Conservation (phyloP, 2,113 vertebrate species). For the Osmerus mordax region DNA sequence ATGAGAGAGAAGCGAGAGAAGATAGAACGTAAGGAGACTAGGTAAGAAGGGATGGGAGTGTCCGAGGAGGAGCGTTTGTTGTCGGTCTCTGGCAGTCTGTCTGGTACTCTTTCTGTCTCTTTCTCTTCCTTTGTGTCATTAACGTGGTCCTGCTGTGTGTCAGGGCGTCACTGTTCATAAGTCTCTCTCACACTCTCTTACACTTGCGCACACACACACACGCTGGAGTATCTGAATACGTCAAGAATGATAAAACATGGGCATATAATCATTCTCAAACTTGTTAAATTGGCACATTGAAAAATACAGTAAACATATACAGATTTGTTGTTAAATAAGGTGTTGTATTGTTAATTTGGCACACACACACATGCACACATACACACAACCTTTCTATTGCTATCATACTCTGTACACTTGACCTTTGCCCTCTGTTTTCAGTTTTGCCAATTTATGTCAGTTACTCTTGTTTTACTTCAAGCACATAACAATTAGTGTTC, state of each 20-base stretch:
- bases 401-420: slow-evolving; percentile 30
- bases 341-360: slow-evolving; percentile 43
- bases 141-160: too few relatives aligned
- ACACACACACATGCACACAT: slow-evolving; percentile 39
- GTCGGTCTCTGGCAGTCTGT: neutral
- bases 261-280: slow-evolving; percentile 21
- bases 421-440: slow-evolving; percentile 34
- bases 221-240: slow-evolving; percentile 9
- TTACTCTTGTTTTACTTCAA: slow-evolving; percentile 10
- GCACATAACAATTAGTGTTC: slow-evolving; percentile 35
- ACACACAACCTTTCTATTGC: slow-evolving; percentile 41
- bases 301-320: slow-evolving; percentile 14
- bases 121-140: neutral
- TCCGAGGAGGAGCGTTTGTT: neutral
- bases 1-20: too few relatives aligned
- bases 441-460: slow-evolving; percentile 17
- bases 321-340: slow-evolving; percentile 27
- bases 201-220: neutral
- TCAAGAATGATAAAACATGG: slow-evolving; percentile 10
- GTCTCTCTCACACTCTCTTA: too few relatives aligned
- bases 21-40: slow-evolving; percentile 5
- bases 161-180: too few relatives aligned
- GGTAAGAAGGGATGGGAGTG: neutral
- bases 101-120: neutral
- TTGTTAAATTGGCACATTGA: slow-evolving; percentile 42